These are phyloP conservation scores for Edolisoma coerulescens DNA, from an alignment of 2,113 vertebrate species.

Conservation along the genomic window DNA sequence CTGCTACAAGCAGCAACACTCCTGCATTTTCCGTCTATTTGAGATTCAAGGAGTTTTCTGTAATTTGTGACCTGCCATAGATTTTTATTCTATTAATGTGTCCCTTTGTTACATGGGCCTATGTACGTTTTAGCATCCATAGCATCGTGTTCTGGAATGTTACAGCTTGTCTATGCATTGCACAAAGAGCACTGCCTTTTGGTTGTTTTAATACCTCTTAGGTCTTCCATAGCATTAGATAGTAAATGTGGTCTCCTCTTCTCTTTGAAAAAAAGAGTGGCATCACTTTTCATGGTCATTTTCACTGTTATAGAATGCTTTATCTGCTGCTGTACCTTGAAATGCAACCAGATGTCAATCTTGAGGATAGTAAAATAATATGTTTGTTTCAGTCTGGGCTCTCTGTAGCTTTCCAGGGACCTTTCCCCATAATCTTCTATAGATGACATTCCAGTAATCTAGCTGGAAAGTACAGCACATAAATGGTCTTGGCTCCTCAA, in stretches of 20 bases:
- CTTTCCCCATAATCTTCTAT: background rate
- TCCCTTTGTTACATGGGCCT: background rate
- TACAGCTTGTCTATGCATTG: background rate
- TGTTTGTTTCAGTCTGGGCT: background rate
- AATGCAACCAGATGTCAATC: background rate
- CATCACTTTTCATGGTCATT: background rate
- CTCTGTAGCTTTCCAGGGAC: background rate
- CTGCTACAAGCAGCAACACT: no score
- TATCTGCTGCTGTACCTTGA: background rate
- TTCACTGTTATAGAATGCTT: background rate
- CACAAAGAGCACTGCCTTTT: background rate
- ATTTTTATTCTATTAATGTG: background rate
- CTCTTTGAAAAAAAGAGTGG: background rate
- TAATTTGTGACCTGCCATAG: background rate
- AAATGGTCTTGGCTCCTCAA: background rate
- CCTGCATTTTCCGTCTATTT: background rate
- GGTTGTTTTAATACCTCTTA: background rate
- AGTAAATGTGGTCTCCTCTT: background rate
- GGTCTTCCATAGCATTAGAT: background rate
- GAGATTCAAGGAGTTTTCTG: background rate
- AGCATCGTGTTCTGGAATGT: background rate
- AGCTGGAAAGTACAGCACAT: background rate
- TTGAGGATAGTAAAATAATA: background rate
- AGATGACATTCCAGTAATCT: background rate
- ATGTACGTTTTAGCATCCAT: background rate